phyloP scores from a whole-genome alignment of 35 echinoderm and acorn worm species.

The Stichopus chloronotus region DNA sequence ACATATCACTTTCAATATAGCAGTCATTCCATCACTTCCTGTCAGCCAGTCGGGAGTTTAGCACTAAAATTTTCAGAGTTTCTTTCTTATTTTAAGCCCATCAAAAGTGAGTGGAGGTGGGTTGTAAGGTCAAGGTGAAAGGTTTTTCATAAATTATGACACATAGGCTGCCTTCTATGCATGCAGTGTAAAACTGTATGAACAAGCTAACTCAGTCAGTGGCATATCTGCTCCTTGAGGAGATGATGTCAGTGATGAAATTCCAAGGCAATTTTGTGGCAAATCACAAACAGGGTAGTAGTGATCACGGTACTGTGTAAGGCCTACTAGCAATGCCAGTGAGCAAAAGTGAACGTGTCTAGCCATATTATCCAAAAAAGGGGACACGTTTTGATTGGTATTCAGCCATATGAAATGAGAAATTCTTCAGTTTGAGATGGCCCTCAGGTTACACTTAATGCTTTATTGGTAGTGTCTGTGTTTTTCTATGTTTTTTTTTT shows the following conservation, averaged over 20 bases:
- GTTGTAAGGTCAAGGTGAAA: background rate
- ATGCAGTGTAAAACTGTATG: background rate
- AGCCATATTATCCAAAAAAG: too few species aligned
- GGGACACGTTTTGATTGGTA: too few species aligned
- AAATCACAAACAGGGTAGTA: background rate
- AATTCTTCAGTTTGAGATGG: too few species aligned
- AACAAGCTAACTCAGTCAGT: background rate
- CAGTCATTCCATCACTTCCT: background rate
- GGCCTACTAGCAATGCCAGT: background rate
- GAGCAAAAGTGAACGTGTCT: too few species aligned
- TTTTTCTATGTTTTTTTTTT: background rate
- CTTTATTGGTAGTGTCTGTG: too few species aligned
- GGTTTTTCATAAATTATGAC: conserved; percentile 26
- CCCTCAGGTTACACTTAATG: too few species aligned
- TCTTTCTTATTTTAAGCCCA: background rate
- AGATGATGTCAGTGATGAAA: too few species aligned
- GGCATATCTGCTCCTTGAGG: background rate
- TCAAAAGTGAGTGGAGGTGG: background rate
- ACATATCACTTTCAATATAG: background rate
- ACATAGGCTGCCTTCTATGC: background rate
- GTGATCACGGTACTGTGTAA: background rate
- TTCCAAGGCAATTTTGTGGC: too few species aligned
- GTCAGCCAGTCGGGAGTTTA: background rate
- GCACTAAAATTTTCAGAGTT: background rate
- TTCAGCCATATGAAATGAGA: too few species aligned